Evolutionary conservation across 2,888 invertebrate species (phyloP), one percentile per base, ranked within the genome.

Genomic region (Synanthedon formicaeformis): DNA sequence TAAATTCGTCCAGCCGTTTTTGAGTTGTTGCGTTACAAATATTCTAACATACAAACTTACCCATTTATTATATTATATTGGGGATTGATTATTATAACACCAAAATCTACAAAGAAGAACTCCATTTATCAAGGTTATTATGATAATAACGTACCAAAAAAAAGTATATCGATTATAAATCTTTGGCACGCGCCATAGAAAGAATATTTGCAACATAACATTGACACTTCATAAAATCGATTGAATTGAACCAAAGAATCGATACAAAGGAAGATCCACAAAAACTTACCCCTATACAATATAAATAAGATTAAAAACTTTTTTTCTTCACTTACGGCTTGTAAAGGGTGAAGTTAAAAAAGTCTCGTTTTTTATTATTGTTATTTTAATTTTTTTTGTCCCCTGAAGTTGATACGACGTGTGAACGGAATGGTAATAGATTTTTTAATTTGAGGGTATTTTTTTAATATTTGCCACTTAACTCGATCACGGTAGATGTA

Each of bases 401-500:
- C 54, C 60, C 55, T 59, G 56, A 60, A 63, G 60, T 64, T 67
- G 62, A 74, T 70, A 63, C 65, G 58, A 68, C 67, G 72, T 75
- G 75, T 66, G 75, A 76, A 71, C 69, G 58, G 70, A 71, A 73
- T 72, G 61, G 68, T 64, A 67, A 72, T 67, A 56, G 58, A 66
- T 68, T 54, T 57, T 66, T 68, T 67, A 69, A 55, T 59, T 16
- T 51, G 59, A 58, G 60, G 57, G 53, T n/a, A 56, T 54, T 62
- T 64, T n/a, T 66, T 69, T 71, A 64, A 60, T 64, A 58, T 67
- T 68, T 66, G 63, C 70, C 71, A 75, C 76, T 73, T 75, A 75
- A 73, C 72, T 75, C 65, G 55, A 64, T 69, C 57, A 72, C 70
- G 73, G 71, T 72, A 68, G 67, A 69, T 71, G 63, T 64, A 65